Evolutionary conservation across 2,113 vertebrate species (phyloP), one percentile per base, ranked within the genome.

Genomic region (Morone saxatilis): DNA sequence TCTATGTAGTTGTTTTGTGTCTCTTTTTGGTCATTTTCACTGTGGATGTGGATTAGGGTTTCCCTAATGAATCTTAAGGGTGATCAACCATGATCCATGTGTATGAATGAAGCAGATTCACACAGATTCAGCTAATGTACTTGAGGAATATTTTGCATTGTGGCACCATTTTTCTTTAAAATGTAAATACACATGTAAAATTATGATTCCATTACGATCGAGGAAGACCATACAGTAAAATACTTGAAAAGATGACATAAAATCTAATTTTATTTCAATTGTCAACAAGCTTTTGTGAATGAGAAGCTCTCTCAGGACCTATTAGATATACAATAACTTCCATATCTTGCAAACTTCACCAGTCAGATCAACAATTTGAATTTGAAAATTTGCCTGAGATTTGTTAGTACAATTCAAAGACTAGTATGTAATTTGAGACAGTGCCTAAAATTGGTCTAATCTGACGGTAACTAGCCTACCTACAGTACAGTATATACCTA

Each of bases 361-460:
- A 31, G 54, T 75, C 36, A 19, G 70, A 62, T 73, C 10, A n/a
- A 67, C 11, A 47, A 5, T 45, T 66, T 57, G 8, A 36, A 50
- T 17, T 74, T 22, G 13, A 48, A 81, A 80, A 76, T 51, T 53
- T 38, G 84, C 84, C 90, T 89, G 86, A 92, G 83, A 74, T 83
- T 67, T 57, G 22, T 63, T 36, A n/a, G 45, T 63, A 85, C 67
- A 73, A 71, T 87, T 78, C 77, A 86, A 69, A 78, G 45, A 76
- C 68, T 50, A 60, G 75, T 38, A 36, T 80, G 89, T 90, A 1
- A 90, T 91, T 89, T 89, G 91, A 94, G 84, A 90, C 89, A 78
- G 83, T 41, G 79, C 65, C 80, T 86, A 40, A 31, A 72, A 51
- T 5, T 17, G 43, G 56, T 71, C 63, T 80, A 38, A 66, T 53